These are phyloP conservation scores for Eilema sororculum DNA, from an alignment of 2,888 invertebrate genomes.

Conservation along the genomic window DNA sequence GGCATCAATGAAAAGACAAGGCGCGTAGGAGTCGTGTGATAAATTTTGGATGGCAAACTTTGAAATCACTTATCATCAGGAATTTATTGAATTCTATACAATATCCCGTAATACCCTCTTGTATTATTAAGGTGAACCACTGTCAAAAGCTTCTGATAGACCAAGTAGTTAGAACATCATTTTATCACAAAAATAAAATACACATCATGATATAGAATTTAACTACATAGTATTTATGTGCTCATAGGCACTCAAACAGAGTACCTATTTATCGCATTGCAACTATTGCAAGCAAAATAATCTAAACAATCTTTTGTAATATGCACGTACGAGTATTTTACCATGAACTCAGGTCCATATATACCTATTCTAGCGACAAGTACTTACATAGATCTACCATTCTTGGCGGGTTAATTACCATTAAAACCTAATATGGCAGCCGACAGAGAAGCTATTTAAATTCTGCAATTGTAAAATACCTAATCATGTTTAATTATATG, in stretches of 20 bases:
- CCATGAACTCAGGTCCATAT: constrained; percentile 8
- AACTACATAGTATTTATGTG: neutral
- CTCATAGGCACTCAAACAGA: neutral
- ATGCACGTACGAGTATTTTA: neutral
- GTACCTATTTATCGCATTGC: no score
- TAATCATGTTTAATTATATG: constrained; percentile 30
- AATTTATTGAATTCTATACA: no score
- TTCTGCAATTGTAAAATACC: constrained; percentile 32
- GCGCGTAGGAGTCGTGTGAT: no score
- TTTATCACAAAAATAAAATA: no score
- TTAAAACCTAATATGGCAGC: constrained; percentile 28
- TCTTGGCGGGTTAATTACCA: constrained; percentile 24
- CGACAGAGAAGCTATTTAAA: constrained; percentile 37
- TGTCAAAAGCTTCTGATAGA: no score
- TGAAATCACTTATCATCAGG: no score
- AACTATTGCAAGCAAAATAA: neutral
- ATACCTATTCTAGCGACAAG: neutral
- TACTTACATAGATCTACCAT: constrained; percentile 7
- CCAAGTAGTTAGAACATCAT: no score
- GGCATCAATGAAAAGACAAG: no score
- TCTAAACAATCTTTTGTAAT: neutral
- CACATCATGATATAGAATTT: neutral
- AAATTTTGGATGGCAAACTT: no score
- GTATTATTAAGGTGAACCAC: no score
- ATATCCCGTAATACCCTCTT: no score